A percentile compares a stretch with the other conserved stretches of the same genome.
These are phyloP conservation scores for Noctua pronuba DNA, from an alignment of 2,888 invertebrate genomes.

Conservation along the genomic window DNA sequence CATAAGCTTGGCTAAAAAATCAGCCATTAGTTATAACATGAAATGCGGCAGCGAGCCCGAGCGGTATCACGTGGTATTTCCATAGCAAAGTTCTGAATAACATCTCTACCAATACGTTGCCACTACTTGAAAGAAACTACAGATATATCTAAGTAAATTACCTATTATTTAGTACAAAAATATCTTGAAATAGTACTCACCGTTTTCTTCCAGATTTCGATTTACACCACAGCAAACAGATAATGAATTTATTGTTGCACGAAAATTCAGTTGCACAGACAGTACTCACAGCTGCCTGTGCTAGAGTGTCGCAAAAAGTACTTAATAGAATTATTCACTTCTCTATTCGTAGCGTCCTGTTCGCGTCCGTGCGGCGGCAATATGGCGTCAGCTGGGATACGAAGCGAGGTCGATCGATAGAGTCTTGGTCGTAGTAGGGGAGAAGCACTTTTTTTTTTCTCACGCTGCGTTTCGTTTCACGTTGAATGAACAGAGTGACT, in stretches of 20 bases:
- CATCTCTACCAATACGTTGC: background rate
- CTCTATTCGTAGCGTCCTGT: background rate
- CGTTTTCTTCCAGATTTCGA: background rate
- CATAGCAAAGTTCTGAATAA: background rate
- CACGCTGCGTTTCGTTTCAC: background rate
- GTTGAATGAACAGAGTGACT: background rate
- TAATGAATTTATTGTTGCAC: too few relatives aligned
- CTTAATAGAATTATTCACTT: background rate
- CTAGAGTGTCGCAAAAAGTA: background rate
- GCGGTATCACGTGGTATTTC: too few relatives aligned
- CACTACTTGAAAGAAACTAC: background rate
- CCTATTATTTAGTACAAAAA: background rate
- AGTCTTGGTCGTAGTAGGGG: background rate
- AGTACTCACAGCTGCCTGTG: background rate
- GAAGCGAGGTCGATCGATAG: background rate
- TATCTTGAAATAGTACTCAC: background rate
- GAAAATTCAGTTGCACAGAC: too few relatives aligned
- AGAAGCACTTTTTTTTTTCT: background rate
- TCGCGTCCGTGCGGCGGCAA: background rate
- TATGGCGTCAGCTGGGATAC: background rate
- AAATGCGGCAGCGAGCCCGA: too few relatives aligned
- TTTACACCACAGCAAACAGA: too few relatives aligned
- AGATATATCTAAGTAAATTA: background rate
- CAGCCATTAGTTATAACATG: too few relatives aligned
- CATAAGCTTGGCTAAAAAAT: too few relatives aligned